These are phyloP conservation scores for Sphaerophoria rueppellii DNA, from an alignment of 2,888 invertebrate species.

Conservation along the genomic window DNA sequence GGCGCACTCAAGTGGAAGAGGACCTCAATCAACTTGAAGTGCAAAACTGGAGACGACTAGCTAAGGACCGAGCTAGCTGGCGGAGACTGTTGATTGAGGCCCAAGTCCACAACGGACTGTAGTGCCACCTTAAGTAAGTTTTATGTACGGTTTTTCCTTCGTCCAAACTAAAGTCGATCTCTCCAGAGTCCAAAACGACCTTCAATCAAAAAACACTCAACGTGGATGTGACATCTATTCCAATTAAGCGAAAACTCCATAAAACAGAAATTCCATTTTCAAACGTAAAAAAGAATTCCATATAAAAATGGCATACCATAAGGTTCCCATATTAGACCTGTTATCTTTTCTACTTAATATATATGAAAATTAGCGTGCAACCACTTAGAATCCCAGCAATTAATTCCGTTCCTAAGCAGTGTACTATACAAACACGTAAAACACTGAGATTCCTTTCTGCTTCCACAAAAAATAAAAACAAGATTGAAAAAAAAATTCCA, in stretches of 20 bases:
- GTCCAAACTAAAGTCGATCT: too few species aligned
- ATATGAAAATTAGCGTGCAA: conserved; percentile 58
- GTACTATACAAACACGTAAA: conserved; percentile 11
- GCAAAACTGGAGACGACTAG: too few species aligned
- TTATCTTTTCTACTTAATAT: conserved; percentile 47
- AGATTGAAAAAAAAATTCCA: conserved; percentile 6
- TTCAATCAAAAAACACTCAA: too few species aligned
- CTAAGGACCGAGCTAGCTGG: too few species aligned
- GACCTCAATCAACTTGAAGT: too few species aligned
- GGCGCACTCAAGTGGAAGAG: too few species aligned
- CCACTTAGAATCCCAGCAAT: conserved; percentile 62
- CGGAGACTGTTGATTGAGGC: too few species aligned
- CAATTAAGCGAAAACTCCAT: neutral
- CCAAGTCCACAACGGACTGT: too few species aligned
- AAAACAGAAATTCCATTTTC: neutral
- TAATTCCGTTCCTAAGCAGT: conserved; percentile 61
- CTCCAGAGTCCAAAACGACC: too few species aligned
- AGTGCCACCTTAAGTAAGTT: too few species aligned
- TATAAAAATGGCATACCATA: conserved; percentile 19
- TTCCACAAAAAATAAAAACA: conserved; percentile 27
- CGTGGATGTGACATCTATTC: too few species aligned
- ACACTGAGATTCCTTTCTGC: conserved; percentile 49
- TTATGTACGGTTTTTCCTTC: too few species aligned
- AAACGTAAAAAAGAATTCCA: neutral
- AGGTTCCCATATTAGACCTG: conserved; percentile 30